Conservation (phyloP, 2,888 invertebrate species). For the Dioctria rufipes region DNA sequence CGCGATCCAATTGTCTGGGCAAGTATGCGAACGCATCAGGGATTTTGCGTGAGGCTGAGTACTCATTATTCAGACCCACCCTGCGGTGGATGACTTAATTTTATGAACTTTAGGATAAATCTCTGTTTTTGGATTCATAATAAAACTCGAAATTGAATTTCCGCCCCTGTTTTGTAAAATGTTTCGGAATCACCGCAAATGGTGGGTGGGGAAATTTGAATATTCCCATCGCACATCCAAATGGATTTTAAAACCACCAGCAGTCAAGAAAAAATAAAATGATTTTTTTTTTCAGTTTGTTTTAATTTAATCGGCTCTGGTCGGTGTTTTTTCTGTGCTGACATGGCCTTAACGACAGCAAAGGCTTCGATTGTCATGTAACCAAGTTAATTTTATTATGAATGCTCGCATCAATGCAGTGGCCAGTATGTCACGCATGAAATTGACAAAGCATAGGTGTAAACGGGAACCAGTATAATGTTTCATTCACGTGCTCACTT, state of each 20-base stretch:
- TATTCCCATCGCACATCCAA: background rate
- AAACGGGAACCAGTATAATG: background rate
- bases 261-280: background rate
- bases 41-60: conserved; percentile 42
- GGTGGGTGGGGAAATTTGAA: background rate
- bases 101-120: conserved; percentile 41
- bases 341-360: conserved; percentile 25
- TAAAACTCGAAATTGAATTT: conserved; percentile 34
- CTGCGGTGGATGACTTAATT: conserved; percentile 22
- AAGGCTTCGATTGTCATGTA: conserved; percentile 25
- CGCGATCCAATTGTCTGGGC: conserved; percentile 49
- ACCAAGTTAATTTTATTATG: conserved; percentile 35
- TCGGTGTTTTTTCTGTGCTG: background rate
- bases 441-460: background rate
- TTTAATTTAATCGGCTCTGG: conserved; percentile 1
- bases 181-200: background rate
- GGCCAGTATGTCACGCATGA: conserved; percentile 8
- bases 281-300: background rate
- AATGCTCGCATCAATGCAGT: background rate
- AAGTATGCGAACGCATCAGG: conserved; percentile 44
- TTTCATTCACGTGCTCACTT: background rate
- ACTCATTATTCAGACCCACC: conserved; percentile 31
- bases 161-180: background rate
- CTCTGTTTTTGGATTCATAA: conserved; percentile 37
- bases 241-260: background rate